Base-by-base conservation (phyloP, 2,797 vertebrate species). In the Sebastes diaconus region DNA sequence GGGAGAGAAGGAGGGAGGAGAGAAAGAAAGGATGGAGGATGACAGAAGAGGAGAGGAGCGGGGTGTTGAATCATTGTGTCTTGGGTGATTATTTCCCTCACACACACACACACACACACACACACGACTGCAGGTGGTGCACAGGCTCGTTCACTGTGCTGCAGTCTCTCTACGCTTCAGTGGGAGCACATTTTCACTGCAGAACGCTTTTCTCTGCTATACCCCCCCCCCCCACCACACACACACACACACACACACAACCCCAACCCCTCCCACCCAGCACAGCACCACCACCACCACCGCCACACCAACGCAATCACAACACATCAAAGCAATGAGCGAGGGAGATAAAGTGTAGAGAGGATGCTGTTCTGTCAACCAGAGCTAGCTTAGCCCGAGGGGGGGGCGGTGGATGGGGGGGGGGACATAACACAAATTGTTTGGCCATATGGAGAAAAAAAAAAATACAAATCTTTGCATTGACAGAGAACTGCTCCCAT, bases 81-180 rank as follows among this genome's bases (percentile, higher is more conserved):
- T 90, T 87, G 88, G 90, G 88, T 90, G 91, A 94, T 93, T 91
- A 93, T 94, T 92, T 91, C 87, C 79, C 85, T 63, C 80, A 60
- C 58, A 68, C 78, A 68, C 34, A 81, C 63, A 70, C 77, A 81
- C 63, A 78, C 83, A 77, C 74, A 87, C 74, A 39, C 36, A 39
- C 36, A 39, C 36, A 36, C 34, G 63, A 93, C 90, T 94, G 95
- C 94, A 94, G 94, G 93, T 95, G 93, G 91, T 94, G 93, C 90
- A 93, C 94, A 92, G 89, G 86, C 94, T 93, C 72, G 88, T 90
- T 92, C 87, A 85, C 92, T 92, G 91, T 95, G 94, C 94, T 96
- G 95, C 95, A 96, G 95, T 95, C 93, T 95, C 95, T 95, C 95
- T 94, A 95, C 94, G 95, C 95, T 96, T 95, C 95, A 95, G 90